A percentile compares a stretch with the other conserved stretches of the same genome.
phyloP scores from a whole-genome alignment of 2,113 vertebrate genomes.

The Coregonus clupeaformis region DNA sequence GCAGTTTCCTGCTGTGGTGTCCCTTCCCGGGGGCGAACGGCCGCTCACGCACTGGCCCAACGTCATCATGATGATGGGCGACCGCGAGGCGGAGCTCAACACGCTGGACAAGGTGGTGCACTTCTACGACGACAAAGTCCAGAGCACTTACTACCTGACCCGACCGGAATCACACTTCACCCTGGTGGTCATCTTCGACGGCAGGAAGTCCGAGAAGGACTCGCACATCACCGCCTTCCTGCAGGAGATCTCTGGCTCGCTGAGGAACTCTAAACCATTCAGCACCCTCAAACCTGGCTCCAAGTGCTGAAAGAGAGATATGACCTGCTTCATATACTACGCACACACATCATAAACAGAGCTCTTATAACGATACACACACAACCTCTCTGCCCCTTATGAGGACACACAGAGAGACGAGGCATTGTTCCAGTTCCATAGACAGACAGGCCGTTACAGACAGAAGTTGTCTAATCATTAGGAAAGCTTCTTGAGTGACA shows the following conservation, averaged over 20 bases:
- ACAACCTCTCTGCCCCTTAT: no score
- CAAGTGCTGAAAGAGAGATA: slow-evolving; percentile 78
- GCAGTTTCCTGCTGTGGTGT: slow-evolving; percentile 95
- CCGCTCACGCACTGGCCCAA: slow-evolving; percentile 96
- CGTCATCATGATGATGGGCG: slow-evolving; percentile 98
- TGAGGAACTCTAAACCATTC: slow-evolving; percentile 94
- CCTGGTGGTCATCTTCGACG: slow-evolving; percentile 94
- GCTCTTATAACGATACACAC: no score
- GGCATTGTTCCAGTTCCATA: no score
- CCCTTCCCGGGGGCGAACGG: slow-evolving; percentile 87
- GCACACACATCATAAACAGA: no score
- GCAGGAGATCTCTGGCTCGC: slow-evolving; percentile 88
- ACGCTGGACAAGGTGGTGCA: slow-evolving; percentile 93
- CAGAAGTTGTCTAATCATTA: neutral
- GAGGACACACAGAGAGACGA: no score
- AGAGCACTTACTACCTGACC: slow-evolving; percentile 95
- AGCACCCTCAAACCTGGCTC: slow-evolving; percentile 91
- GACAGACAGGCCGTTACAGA: neutral
- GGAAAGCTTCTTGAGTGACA: no score
- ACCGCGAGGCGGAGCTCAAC: slow-evolving; percentile 87
- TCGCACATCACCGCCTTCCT: slow-evolving; percentile 90
- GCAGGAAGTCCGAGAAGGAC: slow-evolving; percentile 93
- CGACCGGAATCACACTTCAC: slow-evolving; percentile 96
- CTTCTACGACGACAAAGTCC: slow-evolving; percentile 97
- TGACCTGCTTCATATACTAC: no score